Conservation (phyloP, 2,797 vertebrate species). For the Chelon auratus region DNA sequence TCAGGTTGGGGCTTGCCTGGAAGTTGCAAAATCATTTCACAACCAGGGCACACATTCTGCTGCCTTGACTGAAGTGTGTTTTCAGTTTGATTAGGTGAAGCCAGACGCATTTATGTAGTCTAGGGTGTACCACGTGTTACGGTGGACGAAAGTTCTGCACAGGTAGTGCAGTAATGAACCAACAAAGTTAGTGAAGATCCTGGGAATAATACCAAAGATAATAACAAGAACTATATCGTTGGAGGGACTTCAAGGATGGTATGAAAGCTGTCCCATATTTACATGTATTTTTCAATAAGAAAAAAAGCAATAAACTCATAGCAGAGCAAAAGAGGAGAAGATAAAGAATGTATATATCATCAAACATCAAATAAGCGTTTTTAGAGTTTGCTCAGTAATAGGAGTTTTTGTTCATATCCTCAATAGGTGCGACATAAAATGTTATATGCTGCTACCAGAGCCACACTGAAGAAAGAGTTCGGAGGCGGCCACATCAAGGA, state of each 20-base stretch:
- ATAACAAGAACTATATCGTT: too few species aligned
- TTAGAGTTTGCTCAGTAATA: too few species aligned
- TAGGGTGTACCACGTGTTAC: too few species aligned
- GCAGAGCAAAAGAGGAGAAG: background rate
- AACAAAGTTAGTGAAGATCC: too few species aligned
- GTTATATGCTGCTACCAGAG: slow-evolving; percentile 97
- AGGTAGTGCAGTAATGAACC: too few species aligned
- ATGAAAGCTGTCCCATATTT: too few species aligned
- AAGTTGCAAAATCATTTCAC: slow-evolving; percentile 50
- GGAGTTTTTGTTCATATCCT: slow-evolving; percentile 2
- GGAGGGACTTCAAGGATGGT: too few species aligned
- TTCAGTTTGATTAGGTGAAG: background rate
- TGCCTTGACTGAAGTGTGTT: background rate
- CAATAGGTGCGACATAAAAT: slow-evolving; percentile 96
- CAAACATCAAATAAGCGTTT: background rate
- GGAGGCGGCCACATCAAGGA: slow-evolving; percentile 97
- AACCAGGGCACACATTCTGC: slow-evolving; percentile 11
- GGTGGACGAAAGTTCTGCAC: too few species aligned
- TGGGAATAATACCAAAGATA: too few species aligned
- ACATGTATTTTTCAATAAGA: background rate
- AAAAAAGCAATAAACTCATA: background rate
- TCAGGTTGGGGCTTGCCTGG: slow-evolving; percentile 76
- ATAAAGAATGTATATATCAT: background rate
- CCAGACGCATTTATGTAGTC: too few species aligned
- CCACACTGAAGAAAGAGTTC: slow-evolving; percentile 97